Evolutionary conservation across 2,113 vertebrate genomes (phyloP).

Genomic region (Datnioides undecimradiatus): DNA sequence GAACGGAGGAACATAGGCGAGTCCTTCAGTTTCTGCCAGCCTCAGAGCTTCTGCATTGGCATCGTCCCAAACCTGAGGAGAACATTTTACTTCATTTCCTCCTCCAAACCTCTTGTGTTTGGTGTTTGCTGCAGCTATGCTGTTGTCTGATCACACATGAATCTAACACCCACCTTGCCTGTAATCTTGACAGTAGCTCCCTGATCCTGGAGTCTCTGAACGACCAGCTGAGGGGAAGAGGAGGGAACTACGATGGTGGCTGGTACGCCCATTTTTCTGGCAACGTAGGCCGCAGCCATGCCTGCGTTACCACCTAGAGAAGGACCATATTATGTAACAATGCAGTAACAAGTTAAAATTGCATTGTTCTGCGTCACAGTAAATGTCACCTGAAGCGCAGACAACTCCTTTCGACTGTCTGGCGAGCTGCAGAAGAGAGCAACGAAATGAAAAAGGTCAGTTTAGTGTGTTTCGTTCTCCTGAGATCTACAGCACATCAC

Average conservation of each 20-base stretch:
- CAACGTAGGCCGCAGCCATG: constrained; percentile 83
- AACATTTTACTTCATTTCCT: not conserved
- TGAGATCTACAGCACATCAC: not conserved
- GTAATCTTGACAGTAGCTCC: constrained; percentile 79
- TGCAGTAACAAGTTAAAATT: not conserved
- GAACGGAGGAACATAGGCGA: constrained; percentile 82
- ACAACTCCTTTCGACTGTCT: constrained; percentile 80
- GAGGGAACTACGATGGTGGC: constrained; percentile 84
- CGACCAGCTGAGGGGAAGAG: constrained; percentile 77
- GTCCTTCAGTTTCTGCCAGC: constrained; percentile 75
- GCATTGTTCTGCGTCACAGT: not conserved
- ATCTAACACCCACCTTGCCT: constrained; percentile 86
- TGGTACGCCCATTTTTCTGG: constrained; percentile 81
- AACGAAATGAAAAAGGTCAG: not conserved
- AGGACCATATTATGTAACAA: not conserved
- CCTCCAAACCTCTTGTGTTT: not conserved
- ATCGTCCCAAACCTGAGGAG: constrained; percentile 86
- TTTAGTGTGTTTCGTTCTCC: not conserved
- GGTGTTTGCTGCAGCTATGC: no score
- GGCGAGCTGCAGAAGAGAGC: constrained; percentile 67
- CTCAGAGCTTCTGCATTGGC: constrained; percentile 82
- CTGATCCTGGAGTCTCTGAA: constrained; percentile 80
- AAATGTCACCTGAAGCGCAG: constrained; percentile 83
- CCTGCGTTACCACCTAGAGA: constrained; percentile 86
- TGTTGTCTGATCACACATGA: no score